Evolutionary conservation across 2,888 invertebrate species (phyloP).

Genomic region (Limnephilus rhombicus): DNA sequence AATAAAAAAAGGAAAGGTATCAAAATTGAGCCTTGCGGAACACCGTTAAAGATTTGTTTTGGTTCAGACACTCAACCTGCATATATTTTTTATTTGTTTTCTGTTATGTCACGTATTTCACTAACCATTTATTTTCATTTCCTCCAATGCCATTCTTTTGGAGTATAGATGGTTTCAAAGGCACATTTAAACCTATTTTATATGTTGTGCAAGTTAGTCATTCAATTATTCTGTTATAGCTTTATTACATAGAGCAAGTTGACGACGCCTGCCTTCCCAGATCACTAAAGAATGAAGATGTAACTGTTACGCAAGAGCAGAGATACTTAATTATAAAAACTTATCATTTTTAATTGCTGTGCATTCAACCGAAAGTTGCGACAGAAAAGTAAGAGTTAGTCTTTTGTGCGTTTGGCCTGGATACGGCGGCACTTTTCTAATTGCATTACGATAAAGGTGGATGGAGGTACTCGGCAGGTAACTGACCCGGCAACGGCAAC

Average conservation of each 20-base stretch:
- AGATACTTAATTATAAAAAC: background rate
- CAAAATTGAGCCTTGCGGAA: background rate
- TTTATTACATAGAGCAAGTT: background rate
- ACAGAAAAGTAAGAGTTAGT: conserved; percentile 1
- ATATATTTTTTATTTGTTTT: background rate
- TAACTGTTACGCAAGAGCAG: background rate
- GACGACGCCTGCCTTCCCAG: background rate
- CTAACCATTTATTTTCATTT: background rate
- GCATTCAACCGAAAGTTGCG: conserved; percentile 1
- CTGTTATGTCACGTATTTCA: background rate
- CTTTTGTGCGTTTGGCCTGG: background rate
- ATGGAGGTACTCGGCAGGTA: background rate
- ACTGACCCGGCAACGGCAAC: background rate
- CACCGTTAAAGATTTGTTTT: background rate
- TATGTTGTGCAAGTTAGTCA: background rate
- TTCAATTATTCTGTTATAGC: background rate
- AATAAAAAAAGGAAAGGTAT: background rate
- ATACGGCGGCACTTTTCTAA: background rate
- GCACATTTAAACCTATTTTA: too few species aligned
- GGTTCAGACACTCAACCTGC: background rate
- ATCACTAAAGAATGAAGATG: background rate
- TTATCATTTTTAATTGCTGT: background rate
- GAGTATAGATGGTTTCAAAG: background rate
- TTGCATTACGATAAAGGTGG: background rate
- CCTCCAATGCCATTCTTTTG: background rate